phyloP scores from a whole-genome alignment of 1,140 invertebrate genomes.

The Nasonia longicornis region DNA sequence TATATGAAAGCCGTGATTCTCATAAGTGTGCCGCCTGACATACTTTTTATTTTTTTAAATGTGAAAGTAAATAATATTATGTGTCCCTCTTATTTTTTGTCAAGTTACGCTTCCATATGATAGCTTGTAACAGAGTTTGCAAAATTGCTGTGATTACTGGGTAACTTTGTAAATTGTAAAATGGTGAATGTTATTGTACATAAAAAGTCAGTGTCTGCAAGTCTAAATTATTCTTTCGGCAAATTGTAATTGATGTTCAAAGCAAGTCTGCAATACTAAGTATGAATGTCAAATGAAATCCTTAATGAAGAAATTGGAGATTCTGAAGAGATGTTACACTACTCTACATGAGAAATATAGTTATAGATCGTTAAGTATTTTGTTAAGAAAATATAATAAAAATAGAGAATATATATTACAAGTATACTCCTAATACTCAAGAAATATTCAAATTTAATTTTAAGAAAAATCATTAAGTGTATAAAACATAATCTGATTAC shows the following conservation, averaged over 20 bases:
- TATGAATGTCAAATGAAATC: slow-evolving; percentile 8
- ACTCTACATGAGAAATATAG: neutral
- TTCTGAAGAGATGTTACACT: slow-evolving; percentile 15
- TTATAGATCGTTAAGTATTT: slow-evolving; percentile 30
- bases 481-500: neutral
- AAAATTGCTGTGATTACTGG: neutral
- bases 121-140: neutral
- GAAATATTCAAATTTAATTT: no score
- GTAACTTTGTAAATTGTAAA: neutral
- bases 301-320: neutral
- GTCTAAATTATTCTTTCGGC: neutral
- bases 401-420: neutral
- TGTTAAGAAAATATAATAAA: neutral
- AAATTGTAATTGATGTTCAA: slow-evolving; percentile 19
- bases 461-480: no score
- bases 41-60: neutral
- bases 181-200: neutral
- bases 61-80: no score
- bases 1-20: no score
- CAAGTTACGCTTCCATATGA: neutral
- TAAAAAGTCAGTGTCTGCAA: neutral
- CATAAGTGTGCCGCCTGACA: neutral
- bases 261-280: neutral
- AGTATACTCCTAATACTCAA: no score
- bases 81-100: neutral